phyloP scores from a whole-genome alignment of 2,797 vertebrate genomes.

The Acanthornis magna region DNA sequence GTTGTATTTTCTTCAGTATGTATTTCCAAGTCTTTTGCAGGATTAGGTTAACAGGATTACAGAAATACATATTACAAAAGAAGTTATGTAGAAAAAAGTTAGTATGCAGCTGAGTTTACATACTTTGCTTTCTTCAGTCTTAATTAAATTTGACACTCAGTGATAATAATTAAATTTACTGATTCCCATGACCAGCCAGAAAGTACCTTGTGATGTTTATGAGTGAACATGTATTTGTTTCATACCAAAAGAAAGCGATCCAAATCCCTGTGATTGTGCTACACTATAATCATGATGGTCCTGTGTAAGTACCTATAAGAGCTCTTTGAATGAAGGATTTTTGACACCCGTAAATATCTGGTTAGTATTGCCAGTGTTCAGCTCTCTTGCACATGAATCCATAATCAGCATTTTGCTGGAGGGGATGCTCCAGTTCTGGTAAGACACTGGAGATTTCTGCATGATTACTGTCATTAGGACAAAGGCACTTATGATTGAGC shows the following conservation, averaged over 20 bases:
- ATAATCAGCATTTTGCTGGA: background rate
- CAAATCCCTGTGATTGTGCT: background rate
- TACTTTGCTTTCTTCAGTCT: background rate
- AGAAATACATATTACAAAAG: background rate
- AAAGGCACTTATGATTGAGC: background rate
- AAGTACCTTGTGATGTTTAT: background rate
- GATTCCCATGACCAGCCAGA: background rate
- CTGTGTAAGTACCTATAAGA: background rate
- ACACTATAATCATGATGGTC: background rate
- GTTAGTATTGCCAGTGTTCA: background rate
- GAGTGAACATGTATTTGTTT: background rate
- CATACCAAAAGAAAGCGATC: background rate
- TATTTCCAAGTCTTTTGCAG: background rate
- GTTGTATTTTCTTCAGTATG: background rate
- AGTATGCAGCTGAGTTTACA: background rate
- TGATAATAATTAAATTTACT: background rate
- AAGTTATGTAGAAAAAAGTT: background rate
- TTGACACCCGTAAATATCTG: background rate
- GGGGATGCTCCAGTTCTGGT: background rate
- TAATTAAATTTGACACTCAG: background rate
- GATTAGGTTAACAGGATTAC: conserved; percentile 9
- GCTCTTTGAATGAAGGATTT: background rate
- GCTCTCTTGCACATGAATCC: background rate
- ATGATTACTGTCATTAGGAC: background rate
- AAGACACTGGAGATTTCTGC: background rate